Conservation (phyloP, 2,888 invertebrate species). For the Ormyrus thymus region DNA sequence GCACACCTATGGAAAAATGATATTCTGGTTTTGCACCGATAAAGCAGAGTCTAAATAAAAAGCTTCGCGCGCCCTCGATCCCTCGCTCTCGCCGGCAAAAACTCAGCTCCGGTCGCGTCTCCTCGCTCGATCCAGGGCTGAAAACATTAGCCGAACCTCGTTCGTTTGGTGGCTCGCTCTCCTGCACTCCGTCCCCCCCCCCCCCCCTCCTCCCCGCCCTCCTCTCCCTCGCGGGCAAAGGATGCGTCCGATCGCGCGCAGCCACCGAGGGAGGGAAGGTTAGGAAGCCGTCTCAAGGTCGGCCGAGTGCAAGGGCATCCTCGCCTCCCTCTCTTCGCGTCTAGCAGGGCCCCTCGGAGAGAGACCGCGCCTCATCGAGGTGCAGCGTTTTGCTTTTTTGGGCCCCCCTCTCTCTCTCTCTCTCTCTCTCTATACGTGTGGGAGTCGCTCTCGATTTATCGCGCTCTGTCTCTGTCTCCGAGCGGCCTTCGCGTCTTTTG, state of each 20-base stretch:
- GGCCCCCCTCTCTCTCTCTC: not conserved
- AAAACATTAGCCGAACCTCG: too few species aligned
- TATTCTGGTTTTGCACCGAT: too few species aligned
- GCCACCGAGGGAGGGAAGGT: constrained; percentile 53
- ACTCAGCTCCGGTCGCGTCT: too few species aligned
- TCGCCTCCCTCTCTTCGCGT: not conserved
- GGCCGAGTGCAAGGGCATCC: constrained; percentile 55
- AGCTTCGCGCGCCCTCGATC: too few species aligned
- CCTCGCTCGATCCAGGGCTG: too few species aligned
- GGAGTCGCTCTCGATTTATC: constrained; percentile 1
- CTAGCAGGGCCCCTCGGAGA: too few species aligned
- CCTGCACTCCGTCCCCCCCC: not conserved
- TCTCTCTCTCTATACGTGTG: not conserved
- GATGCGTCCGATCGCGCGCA: constrained; percentile 44
- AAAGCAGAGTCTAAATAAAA: too few species aligned
- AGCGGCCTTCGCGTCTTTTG: not conserved
- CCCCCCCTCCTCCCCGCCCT: constrained; percentile 15
- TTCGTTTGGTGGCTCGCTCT: not conserved
- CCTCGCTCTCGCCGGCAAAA: too few species aligned
- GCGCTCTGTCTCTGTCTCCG: not conserved
- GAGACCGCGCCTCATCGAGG: too few species aligned
- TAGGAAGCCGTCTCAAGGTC: constrained; percentile 58
- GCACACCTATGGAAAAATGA: too few species aligned
- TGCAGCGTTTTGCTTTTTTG: constrained; percentile 31
- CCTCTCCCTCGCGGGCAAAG: constrained; percentile 9